Evolutionary conservation across 1,140 invertebrate genomes (phyloP), one percentile per base, ranked within the genome.

Genomic region (Drosophila yakuba): DNA sequence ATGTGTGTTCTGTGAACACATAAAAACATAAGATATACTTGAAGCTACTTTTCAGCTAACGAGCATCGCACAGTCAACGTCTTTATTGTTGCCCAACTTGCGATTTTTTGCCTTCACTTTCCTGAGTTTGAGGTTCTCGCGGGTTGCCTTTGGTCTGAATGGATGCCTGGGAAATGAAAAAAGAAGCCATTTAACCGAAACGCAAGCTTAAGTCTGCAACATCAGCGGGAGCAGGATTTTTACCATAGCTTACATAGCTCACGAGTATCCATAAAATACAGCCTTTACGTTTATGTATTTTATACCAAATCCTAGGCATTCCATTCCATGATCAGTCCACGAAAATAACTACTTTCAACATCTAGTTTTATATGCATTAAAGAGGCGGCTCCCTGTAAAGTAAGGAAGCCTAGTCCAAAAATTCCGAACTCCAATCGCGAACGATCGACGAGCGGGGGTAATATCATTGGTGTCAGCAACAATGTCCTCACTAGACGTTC

Each of bases 391-490:
- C 76, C 83, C 83, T 89, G 71, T 88, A 55, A 88, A 88, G 83
- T 88, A 88, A 88, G 80, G 80, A 76, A 57, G 63, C 54, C 83
- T 71, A 51, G 25, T 69, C 80, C 83, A 88, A 88, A 88, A 88
- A 88, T 88, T 88, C 83, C 83, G 83, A 89, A 60, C 43, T 25
- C 60, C 50, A 39, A 58, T 69, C 52, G 38, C 36, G n/a, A 28
- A 52, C 12, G 63, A 76, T 59, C 45, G 50, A 59, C 50, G 67
- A 60, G 76, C 83, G 83, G 83, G 83, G 84, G 76, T 76, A 43
- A 72, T 62, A 88, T 86, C 80, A 77, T 88, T 88, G 83, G 83
- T 89, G 83, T 88, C 83, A 88, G 83, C 83, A 88, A 76, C 83
- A 88, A 88, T 88, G 63, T 62, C 71, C 83, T 88, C 83, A 88